phyloP scores from a whole-genome alignment of 2,888 invertebrate genomes.

The Rosalia funebris region DNA sequence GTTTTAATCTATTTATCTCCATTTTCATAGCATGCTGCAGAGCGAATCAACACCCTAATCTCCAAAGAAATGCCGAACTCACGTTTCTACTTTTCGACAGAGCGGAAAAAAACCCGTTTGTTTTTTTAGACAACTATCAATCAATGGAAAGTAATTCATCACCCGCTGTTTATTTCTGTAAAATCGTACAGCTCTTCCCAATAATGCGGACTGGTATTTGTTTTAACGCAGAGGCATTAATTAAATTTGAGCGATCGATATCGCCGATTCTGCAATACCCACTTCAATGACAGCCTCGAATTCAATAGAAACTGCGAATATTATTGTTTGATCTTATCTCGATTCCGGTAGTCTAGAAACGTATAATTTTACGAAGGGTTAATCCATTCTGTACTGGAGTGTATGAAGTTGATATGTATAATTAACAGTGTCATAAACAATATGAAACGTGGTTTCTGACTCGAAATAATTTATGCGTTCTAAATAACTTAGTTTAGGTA shows the following conservation, averaged over 20 bases:
- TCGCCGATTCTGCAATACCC: slow-evolving; percentile 16
- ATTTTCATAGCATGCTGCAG: slow-evolving; percentile 4
- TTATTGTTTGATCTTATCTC: slow-evolving; percentile 24
- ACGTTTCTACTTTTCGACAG: slow-evolving; percentile 17
- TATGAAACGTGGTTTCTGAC: background rate
- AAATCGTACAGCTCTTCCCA: slow-evolving; percentile 7
- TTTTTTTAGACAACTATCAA: slow-evolving; percentile 10
- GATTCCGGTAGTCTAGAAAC: slow-evolving; percentile 5
- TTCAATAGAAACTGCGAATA: slow-evolving; percentile 20
- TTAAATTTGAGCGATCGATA: slow-evolving; percentile 25
- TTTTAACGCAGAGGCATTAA: slow-evolving; percentile 21
- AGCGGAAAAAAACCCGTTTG: slow-evolving; percentile 18
- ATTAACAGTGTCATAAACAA: slow-evolving; percentile 13
- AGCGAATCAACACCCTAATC: slow-evolving; percentile 20
- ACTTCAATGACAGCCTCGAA: slow-evolving; percentile 19
- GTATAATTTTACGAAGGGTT: slow-evolving; percentile 6
- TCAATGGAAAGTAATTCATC: slow-evolving; percentile 22
- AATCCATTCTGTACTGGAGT: background rate
- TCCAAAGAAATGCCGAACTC: slow-evolving; percentile 8
- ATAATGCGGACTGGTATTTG: slow-evolving; percentile 21
- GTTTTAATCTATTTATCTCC: slow-evolving; percentile 12
- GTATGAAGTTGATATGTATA: background rate
- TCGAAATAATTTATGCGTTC: slow-evolving; percentile 6
- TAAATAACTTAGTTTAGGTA: background rate
- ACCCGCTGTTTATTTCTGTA: slow-evolving; percentile 15